These are phyloP conservation scores for Mycteria americana DNA, from an alignment of 2,797 vertebrate species.

Conservation along the genomic window DNA sequence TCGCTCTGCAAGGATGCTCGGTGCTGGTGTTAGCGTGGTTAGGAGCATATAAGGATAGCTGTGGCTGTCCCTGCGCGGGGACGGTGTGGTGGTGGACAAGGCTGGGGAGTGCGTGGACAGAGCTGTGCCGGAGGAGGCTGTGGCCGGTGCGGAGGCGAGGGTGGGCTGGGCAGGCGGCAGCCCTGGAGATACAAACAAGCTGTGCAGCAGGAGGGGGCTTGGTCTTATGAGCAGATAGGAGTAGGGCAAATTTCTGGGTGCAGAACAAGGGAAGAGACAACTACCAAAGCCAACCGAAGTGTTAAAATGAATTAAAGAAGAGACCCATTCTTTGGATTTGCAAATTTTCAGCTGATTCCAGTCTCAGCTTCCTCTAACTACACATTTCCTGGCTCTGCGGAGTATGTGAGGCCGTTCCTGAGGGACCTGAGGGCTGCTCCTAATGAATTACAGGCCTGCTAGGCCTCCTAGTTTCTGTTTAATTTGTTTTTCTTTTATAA, in stretches of 20 bases:
- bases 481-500: constrained; percentile 20
- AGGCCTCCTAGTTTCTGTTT: neutral
- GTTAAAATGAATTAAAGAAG: neutral
- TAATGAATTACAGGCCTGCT: constrained; percentile 21
- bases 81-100: neutral
- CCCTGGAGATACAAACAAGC: neutral
- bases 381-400: neutral
- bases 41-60: neutral
- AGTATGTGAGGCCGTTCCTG: neutral
- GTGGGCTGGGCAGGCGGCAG: neutral
- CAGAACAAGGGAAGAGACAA: neutral
- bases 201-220: neutral
- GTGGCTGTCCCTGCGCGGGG: too few relatives aligned
- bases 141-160: neutral
- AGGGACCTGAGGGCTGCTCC: neutral
- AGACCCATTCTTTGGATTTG: neutral
- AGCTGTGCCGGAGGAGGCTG: too few relatives aligned
- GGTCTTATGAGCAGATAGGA: neutral
- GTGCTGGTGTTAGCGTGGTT: neutral
- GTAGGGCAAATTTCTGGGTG: neutral
- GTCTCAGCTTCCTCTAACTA: neutral
- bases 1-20: neutral
- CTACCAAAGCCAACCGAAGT: neutral
- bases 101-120: neutral
- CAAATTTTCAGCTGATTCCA: neutral